Base-by-base conservation (phyloP, 2,113 vertebrate genomes). In the Mungos mungo region DNA sequence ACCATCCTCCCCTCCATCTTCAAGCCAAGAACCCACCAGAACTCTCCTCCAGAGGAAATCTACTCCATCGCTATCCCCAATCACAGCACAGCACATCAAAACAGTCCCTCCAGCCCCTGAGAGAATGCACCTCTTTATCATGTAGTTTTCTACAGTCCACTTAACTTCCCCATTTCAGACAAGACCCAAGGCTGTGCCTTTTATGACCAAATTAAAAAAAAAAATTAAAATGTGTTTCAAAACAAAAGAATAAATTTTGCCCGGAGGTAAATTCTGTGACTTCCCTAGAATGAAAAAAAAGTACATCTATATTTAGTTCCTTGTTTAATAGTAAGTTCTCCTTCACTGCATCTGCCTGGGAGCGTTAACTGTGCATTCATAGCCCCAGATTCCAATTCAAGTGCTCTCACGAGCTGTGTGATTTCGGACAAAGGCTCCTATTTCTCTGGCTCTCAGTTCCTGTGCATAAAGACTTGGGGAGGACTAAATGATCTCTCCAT, bases 211-310 rank as follows among this genome's bases (percentile, higher is more conserved):
- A 12, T 0, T 3, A 8, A 8, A 8, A 60, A 5, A 47, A 47
- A 47, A 47, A 47, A 47, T 68, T 60, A 80, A 74, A 93, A 47
- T 38, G 35, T 76, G 45, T 65, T 97, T 41, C 83, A 95, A 89
- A 95, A 95, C 21, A 94, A 92, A 92, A 94, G 10, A 86, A 90
- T 89, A 82, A 4, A 80, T 69, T 97, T 82, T 81, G 41, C 95
- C 87, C 21, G 54, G 52, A 69, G 90, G 63, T 81, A 95, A 93
- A 81, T 87, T 47, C 83, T 90, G 41, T 84, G 68, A 71, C n/a
- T 95, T 23, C 47, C 41, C 6, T 87, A 63, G 81, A 87, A 91
- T 83, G 52, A 72, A 21, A 82, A 54, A 6, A 47, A 15, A 21
- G 57, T 11, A 7, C 23, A 8, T 87, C 79, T 97, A 33, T 95